Conservation (phyloP, 2,888 invertebrate genomes). For the Azorinus chamasolen region DNA sequence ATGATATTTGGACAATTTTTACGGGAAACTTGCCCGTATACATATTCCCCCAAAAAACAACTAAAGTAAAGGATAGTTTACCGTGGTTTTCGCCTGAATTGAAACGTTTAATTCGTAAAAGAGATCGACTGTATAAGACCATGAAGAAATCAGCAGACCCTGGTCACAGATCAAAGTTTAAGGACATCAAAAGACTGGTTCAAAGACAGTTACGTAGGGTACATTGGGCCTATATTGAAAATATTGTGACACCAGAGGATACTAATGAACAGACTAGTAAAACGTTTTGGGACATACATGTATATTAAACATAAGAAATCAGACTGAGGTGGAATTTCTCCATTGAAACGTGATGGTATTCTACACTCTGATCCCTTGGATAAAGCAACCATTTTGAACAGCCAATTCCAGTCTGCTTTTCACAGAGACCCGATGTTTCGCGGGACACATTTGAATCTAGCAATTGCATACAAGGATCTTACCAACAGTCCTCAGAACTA, state of each 20-base stretch:
- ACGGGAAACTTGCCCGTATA: not conserved
- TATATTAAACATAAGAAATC: constrained; percentile 21
- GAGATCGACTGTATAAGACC: constrained; percentile 10
- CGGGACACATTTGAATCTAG: not conserved
- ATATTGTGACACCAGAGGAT: not conserved
- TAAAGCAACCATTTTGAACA: constrained; percentile 20
- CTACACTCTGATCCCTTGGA: constrained; percentile 13
- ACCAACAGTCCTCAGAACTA: too few relatives aligned
- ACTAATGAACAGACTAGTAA: not conserved
- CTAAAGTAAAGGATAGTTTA: constrained; percentile 23
- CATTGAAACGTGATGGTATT: constrained; percentile 4
- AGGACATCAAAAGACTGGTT: constrained; percentile 9
- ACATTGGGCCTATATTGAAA: constrained; percentile 34
- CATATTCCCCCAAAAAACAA: constrained; percentile 27
- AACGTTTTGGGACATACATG: constrained; percentile 22
- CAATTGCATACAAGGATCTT: too few relatives aligned
- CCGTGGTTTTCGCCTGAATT: constrained; percentile 41
- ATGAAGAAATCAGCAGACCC: constrained; percentile 26
- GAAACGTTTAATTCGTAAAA: not conserved
- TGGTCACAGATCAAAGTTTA: constrained; percentile 10
- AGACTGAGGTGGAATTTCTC: constrained; percentile 3
- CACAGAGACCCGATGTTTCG: not conserved
- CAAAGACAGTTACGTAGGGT: constrained; percentile 11
- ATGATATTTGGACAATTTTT: constrained; percentile 6
- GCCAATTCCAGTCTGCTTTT: constrained; percentile 26